These are phyloP conservation scores for Acleris laterana DNA, from an alignment of 2,888 invertebrate species.

Conservation along the genomic window DNA sequence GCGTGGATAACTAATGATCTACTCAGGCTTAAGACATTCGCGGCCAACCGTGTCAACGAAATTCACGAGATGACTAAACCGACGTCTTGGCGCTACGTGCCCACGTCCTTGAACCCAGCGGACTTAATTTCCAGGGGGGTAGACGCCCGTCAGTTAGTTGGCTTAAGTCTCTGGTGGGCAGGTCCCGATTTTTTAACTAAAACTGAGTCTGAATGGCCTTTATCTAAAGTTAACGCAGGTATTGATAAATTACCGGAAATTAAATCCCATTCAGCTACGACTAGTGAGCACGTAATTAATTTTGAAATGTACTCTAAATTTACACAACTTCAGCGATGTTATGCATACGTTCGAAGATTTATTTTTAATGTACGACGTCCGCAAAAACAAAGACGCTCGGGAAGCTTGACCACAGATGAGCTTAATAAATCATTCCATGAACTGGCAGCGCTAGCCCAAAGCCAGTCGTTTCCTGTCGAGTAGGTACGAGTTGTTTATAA, in stretches of 20 bases:
- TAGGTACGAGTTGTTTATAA: constrained; percentile 9
- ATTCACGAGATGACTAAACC: constrained; percentile 15
- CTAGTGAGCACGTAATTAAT: no score
- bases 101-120: constrained; percentile 33
- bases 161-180: constrained; percentile 28
- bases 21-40: constrained; percentile 30
- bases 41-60: constrained; percentile 23
- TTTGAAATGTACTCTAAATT: constrained; percentile 17
- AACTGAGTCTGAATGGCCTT: constrained; percentile 23
- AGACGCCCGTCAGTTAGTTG: constrained; percentile 4
- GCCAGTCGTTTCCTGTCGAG: constrained; percentile 11
- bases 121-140: constrained; percentile 35
- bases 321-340: constrained; percentile 19
- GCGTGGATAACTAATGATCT: constrained; percentile 21
- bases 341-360: constrained; percentile 22
- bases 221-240: constrained; percentile 12
- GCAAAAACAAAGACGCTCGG: not conserved
- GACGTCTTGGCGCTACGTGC: constrained; percentile 31
- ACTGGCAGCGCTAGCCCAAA: constrained; percentile 6
- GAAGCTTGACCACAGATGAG: constrained; percentile 6
- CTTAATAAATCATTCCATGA: constrained; percentile 1
- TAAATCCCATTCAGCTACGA: not conserved
- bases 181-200: constrained; percentile 30
- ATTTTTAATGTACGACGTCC: constrained; percentile 22
- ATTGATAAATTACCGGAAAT: constrained; percentile 14